Evolutionary conservation across 2,113 vertebrate species (phyloP).

Genomic region (Montifringilla adamsi): DNA sequence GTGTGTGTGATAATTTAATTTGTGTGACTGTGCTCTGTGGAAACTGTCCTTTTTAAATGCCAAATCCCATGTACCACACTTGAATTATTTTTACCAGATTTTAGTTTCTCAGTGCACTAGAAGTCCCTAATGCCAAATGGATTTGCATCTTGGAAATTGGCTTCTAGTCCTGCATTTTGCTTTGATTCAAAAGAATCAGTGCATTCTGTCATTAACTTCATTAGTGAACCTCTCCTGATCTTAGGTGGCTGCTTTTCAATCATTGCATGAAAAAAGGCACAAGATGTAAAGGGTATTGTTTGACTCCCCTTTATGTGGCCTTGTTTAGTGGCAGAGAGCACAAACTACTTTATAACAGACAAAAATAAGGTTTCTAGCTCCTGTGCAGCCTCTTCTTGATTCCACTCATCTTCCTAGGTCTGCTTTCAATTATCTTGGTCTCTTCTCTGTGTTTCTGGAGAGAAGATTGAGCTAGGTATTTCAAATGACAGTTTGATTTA

Average conservation of each 20-base stretch:
- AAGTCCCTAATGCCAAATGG: neutral
- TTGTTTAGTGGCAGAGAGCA: neutral
- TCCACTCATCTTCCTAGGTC: neutral
- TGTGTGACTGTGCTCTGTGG: neutral
- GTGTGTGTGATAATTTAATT: neutral
- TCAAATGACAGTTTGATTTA: neutral
- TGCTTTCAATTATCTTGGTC: neutral
- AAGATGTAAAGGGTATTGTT: neutral
- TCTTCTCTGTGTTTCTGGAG: neutral
- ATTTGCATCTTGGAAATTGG: neutral
- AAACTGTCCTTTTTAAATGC: neutral
- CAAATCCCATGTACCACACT: neutral
- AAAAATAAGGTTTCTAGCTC: neutral
- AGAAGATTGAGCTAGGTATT: neutral
- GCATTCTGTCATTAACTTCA: neutral
- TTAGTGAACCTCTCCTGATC: neutral
- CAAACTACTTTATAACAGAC: neutral
- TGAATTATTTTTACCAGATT: neutral
- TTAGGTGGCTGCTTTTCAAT: neutral
- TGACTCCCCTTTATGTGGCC: neutral
- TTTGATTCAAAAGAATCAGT: neutral
- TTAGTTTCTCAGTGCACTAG: neutral
- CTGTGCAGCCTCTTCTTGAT: neutral
- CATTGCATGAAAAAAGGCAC: neutral
- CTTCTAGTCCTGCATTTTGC: neutral